A percentile compares a stretch with the other conserved stretches of the same genome.
Conservation (phyloP, 30 jellyfish, hydroid and myxozoan species). For the Rhopilema esculentum region DNA sequence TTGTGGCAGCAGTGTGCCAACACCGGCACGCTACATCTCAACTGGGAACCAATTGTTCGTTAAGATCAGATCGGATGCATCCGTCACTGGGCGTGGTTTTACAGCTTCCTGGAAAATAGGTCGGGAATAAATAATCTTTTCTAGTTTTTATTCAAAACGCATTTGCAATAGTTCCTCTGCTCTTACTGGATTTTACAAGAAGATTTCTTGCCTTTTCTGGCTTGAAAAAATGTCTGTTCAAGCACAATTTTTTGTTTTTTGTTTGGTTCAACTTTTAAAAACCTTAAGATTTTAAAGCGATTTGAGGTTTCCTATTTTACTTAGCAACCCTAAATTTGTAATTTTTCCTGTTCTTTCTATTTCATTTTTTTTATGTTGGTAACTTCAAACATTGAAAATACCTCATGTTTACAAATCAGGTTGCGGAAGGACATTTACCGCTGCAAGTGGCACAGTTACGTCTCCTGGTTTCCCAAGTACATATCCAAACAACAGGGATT, state of each 20-base stretch:
- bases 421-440: conserved; percentile 64
- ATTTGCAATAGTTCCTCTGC: too few relatives aligned
- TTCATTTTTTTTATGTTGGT: too few relatives aligned
- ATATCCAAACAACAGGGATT: conserved; percentile 63
- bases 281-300: too few relatives aligned
- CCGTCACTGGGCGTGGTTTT: conserved; percentile 73
- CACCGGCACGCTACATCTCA: conserved; percentile 51
- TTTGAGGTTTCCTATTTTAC: too few relatives aligned
- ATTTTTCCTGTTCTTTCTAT: too few relatives aligned
- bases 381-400: background rate
- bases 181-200: too few relatives aligned
- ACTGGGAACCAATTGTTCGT: conserved; percentile 73
- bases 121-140: background rate
- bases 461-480: conserved; percentile 76
- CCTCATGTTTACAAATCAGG: conserved; percentile 25
- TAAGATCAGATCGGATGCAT: conserved; percentile 57
- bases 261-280: too few relatives aligned
- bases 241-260: too few relatives aligned
- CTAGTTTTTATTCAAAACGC: background rate
- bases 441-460: conserved; percentile 54
- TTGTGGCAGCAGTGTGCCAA: conserved; percentile 58
- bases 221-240: too few relatives aligned
- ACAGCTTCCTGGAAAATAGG: conserved; percentile 84
- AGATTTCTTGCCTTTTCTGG: too few relatives aligned
- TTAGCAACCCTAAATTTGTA: too few relatives aligned